These are phyloP conservation scores for Diplodus puntazzo DNA, from an alignment of 2,797 vertebrate genomes.

Conservation along the genomic window DNA sequence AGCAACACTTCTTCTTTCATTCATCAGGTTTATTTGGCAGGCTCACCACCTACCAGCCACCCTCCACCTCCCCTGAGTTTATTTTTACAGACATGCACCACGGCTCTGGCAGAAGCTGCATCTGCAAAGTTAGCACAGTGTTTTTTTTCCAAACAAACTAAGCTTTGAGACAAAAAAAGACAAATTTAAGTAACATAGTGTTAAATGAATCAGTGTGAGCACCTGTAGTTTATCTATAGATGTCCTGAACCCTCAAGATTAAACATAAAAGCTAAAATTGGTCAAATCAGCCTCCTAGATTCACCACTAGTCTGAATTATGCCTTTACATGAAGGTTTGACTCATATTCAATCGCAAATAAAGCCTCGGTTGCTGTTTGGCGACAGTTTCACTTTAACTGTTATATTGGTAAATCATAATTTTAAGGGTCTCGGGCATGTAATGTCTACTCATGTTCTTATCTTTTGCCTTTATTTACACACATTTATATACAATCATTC, in stretches of 20 bases:
- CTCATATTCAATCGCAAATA: no score
- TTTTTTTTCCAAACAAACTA: not conserved
- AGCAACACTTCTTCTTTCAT: slow-evolving; percentile 32
- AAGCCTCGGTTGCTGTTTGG: no score
- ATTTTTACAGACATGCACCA: slow-evolving; percentile 5
- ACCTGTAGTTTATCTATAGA: not conserved
- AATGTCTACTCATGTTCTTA: no score
- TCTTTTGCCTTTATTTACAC: no score
- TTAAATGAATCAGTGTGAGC: not conserved
- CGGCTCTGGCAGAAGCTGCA: not conserved
- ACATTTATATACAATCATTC: no score
- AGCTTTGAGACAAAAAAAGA: not conserved
- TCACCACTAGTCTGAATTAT: not conserved
- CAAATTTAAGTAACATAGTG: not conserved
- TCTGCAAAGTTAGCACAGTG: slow-evolving; percentile 1
- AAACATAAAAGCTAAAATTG: not conserved
- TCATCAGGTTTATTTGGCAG: slow-evolving; percentile 21
- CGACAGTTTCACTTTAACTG: no score
- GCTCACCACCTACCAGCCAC: not conserved
- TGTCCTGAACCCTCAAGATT: not conserved
- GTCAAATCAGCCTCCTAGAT: not conserved
- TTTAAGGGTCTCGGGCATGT: no score
- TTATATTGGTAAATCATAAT: no score
- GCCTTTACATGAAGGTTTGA: no score
- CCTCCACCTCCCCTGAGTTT: not conserved